Conservation (phyloP, 1,140 invertebrate genomes). For the Drosophila athabasca region DNA sequence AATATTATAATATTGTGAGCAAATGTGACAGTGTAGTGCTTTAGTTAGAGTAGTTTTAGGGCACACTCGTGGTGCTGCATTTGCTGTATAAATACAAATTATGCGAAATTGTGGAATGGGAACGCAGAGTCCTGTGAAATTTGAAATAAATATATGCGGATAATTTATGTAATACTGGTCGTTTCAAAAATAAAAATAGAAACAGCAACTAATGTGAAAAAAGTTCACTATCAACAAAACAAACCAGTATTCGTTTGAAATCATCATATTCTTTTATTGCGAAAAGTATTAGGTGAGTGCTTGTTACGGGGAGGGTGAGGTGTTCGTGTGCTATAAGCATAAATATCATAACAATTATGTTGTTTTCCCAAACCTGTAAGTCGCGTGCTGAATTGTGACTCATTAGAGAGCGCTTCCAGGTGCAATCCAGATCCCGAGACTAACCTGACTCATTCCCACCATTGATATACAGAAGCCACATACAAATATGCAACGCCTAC, state of each 20-base stretch:
- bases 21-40: conserved; percentile 9
- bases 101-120: conserved; percentile 5
- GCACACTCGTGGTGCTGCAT: conserved; percentile 6
- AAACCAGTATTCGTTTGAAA: conserved; percentile 16
- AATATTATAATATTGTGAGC: no score
- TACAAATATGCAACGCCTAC: no score
- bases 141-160: conserved; percentile 13
- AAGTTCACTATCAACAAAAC: not conserved
- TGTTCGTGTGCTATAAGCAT: not conserved
- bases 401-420: conserved; percentile 30
- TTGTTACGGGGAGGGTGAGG: no score
- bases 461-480: conserved; percentile 1
- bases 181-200: not conserved
- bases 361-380: not conserved
- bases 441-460: conserved; percentile 30
- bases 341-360: conserved; percentile 3
- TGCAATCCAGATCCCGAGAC: conserved; percentile 5
- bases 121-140: conserved; percentile 31
- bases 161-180: conserved; percentile 28
- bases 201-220: not conserved
- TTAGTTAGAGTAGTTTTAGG: conserved; percentile 39
- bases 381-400: conserved; percentile 43
- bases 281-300: conserved; percentile 43
- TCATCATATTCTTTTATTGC: conserved; percentile 1
- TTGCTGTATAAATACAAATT: not conserved